phyloP scores from a whole-genome alignment of 2,888 invertebrate genomes.

The Anticlea derivata region DNA sequence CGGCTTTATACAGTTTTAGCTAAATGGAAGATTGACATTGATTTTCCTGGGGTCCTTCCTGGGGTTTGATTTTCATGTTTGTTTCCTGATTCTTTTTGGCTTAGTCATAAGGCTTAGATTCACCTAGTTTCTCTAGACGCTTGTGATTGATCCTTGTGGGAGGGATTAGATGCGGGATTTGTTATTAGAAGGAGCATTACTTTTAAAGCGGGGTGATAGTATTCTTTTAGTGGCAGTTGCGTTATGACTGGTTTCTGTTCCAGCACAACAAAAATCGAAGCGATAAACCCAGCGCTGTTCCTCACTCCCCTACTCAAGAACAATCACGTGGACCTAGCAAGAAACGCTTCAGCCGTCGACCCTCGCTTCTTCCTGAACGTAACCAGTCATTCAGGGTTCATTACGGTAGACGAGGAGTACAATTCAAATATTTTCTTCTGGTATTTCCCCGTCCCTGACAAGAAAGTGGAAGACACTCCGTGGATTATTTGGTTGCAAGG shows the following conservation, averaged over 20 bases:
- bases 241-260: slow-evolving; percentile 23
- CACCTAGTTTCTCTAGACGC: too few relatives aligned
- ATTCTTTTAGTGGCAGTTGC: too few relatives aligned
- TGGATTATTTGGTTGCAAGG: slow-evolving; percentile 94
- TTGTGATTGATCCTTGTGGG: too few relatives aligned
- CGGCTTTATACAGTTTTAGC: too few relatives aligned
- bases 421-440: slow-evolving; percentile 93
- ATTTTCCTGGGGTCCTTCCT: too few relatives aligned
- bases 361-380: slow-evolving; percentile 59
- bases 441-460: slow-evolving; percentile 87
- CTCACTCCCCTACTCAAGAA: slow-evolving; percentile 59
- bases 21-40: too few relatives aligned
- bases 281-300: slow-evolving; percentile 50
- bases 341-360: slow-evolving; percentile 53
- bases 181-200: too few relatives aligned
- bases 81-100: too few relatives aligned
- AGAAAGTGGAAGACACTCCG: slow-evolving; percentile 76
- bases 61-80: too few relatives aligned
- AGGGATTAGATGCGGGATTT: too few relatives aligned
- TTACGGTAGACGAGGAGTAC: slow-evolving; percentile 88
- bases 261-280: slow-evolving; percentile 40
- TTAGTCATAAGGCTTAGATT: too few relatives aligned
- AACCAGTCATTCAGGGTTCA: slow-evolving; percentile 76
- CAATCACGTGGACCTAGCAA: slow-evolving; percentile 52
- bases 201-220: too few relatives aligned